Evolutionary conservation across 2,113 vertebrate genomes (phyloP).

Genomic region (Corythaeola cristata): DNA sequence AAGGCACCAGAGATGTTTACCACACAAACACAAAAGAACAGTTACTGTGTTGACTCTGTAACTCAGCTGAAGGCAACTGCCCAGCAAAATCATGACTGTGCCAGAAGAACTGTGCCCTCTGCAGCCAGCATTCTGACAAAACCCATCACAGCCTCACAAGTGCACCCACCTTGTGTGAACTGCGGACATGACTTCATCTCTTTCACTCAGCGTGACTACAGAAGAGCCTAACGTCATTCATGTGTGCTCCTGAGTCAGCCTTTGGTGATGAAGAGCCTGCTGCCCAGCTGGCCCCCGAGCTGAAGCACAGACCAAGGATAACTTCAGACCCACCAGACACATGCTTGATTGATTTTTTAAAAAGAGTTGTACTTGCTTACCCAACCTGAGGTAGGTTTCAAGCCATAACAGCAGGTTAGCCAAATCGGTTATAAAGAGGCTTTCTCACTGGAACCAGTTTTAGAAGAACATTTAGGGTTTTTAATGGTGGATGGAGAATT

Average conservation of each 20-base stretch:
- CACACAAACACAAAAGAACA: fast-evolving
- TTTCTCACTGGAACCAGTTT: neutral
- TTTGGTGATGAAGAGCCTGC: neutral
- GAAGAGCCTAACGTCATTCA: neutral
- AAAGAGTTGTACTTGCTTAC: neutral
- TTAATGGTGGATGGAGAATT: neutral
- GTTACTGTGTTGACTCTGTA: neutral
- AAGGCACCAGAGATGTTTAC: neutral
- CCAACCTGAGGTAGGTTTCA: neutral
- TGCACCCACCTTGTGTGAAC: neutral
- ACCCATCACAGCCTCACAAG: neutral
- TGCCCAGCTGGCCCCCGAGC: neutral
- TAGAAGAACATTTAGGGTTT: neutral
- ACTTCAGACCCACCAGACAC: neutral
- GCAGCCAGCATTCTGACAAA: neutral
- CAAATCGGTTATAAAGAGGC: too few relatives aligned
- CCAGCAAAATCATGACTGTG: neutral
- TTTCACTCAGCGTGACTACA: neutral
- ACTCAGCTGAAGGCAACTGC: neutral
- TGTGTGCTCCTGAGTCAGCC: fast-evolving
- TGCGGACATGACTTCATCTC: neutral
- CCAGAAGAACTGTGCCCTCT: neutral
- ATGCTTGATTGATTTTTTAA: neutral
- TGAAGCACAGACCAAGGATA: neutral
- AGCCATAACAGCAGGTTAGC: neutral